Percentiles rank a stretch among this genome's conserved stretches.
These are phyloP conservation scores for Babylonia areolata DNA, from an alignment of 1,140 invertebrate genomes.

Conservation along the genomic window DNA sequence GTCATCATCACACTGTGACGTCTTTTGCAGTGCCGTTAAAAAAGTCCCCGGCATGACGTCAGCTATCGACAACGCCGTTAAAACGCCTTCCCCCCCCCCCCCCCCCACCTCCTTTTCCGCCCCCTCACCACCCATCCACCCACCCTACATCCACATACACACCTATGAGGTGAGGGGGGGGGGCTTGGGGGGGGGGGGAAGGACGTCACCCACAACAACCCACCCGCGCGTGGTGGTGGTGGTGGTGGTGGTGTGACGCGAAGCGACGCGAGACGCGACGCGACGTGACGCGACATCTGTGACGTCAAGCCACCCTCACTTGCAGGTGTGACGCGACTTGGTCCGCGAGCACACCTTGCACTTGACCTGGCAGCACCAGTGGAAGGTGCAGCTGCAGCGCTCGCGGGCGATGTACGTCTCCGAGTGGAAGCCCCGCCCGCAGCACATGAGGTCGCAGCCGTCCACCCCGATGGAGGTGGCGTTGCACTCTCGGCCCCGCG, in stretches of 20 bases:
- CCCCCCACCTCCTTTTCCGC: too few species aligned
- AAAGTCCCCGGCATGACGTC: too few species aligned
- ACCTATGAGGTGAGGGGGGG: too few species aligned
- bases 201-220: too few species aligned
- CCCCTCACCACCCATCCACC: too few species aligned
- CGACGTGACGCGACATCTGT: background rate
- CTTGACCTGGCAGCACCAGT: constrained; percentile 93
- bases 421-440: constrained; percentile 90
- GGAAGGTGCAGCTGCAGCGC: constrained; percentile 90
- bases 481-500: constrained; percentile 77
- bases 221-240: background rate
- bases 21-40: too few species aligned
- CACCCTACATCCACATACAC: too few species aligned
- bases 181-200: too few species aligned
- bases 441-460: constrained; percentile 90
- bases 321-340: constrained; percentile 60
- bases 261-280: background rate
- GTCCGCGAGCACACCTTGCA: constrained; percentile 80
- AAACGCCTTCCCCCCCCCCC: too few species aligned
- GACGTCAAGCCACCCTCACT: constrained; percentile 38
- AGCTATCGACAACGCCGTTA: too few species aligned
- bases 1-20: too few species aligned
- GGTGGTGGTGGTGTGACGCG: background rate
- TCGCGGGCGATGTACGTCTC: constrained; percentile 85
- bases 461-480: constrained; percentile 83